Evolutionary conservation across 1,140 invertebrate genomes (phyloP).

Genomic region (Micrasema longulum): DNA sequence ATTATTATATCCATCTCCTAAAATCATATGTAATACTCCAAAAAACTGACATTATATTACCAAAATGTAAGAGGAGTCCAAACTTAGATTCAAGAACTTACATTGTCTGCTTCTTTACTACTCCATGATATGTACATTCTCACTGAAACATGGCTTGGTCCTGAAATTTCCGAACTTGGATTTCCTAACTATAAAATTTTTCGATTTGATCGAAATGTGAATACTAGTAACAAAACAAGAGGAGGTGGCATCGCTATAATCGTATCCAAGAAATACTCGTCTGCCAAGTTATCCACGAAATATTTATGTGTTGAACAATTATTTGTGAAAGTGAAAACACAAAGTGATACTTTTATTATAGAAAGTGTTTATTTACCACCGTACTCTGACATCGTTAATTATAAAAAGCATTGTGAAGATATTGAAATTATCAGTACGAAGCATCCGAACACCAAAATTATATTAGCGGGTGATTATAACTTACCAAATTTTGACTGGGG

Average conservation of each 20-base stretch:
- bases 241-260: background rate
- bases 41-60: too few species aligned
- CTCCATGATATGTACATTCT: too few species aligned
- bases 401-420: conserved; percentile 6
- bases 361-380: background rate
- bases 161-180: conserved; percentile 1
- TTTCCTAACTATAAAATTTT: background rate
- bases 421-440: background rate
- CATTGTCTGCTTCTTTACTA: too few species aligned
- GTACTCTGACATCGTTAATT: background rate
- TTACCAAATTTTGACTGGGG: background rate
- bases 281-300: background rate
- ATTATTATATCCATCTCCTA: too few species aligned
- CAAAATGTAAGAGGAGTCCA: too few species aligned
- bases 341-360: background rate
- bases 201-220: background rate
- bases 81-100: too few species aligned
- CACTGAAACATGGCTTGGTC: background rate
- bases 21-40: too few species aligned
- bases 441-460: background rate
- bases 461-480: background rate
- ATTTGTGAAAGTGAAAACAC: background rate
- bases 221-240: background rate
- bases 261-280: background rate
- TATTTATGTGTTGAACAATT: background rate